Percentiles rank a stretch among this genome's conserved stretches.
Evolutionary conservation across 2,113 vertebrate species (phyloP).

Genomic region (Colistium nudipinnis): DNA sequence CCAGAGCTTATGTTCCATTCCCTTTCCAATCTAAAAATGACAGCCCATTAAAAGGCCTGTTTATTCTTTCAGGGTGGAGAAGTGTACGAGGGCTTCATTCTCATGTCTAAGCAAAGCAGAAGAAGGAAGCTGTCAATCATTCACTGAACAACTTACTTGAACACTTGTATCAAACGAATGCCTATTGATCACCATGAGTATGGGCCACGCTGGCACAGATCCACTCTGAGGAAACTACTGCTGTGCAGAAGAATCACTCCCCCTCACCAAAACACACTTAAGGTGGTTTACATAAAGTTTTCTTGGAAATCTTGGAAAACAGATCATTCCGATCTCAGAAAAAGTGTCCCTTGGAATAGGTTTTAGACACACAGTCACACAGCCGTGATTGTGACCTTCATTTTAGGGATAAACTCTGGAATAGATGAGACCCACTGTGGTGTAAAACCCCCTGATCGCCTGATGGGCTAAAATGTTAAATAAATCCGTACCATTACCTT

Average conservation of each 20-base stretch:
- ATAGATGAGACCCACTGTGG: slow-evolving; percentile 11
- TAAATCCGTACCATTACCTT: slow-evolving; percentile 65
- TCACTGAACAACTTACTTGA: slow-evolving; percentile 51
- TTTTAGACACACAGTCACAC: slow-evolving; percentile 2
- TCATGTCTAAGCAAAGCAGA: slow-evolving; percentile 26
- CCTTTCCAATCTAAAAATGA: slow-evolving; percentile 11
- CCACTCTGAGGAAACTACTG: slow-evolving; percentile 38
- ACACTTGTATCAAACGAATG: slow-evolving; percentile 59
- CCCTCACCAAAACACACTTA: neutral
- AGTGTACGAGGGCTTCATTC: slow-evolving; percentile 23
- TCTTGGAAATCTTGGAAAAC: too few relatives aligned
- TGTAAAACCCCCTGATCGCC: slow-evolving; percentile 49
- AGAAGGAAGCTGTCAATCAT: slow-evolving; percentile 43
- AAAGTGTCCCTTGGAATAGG: slow-evolving; percentile 3
- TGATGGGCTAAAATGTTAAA: slow-evolving; percentile 48
- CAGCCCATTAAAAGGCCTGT: slow-evolving; percentile 10
- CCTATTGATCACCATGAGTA: slow-evolving; percentile 57
- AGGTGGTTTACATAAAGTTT: too few relatives aligned
- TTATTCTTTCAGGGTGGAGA: slow-evolving; percentile 9
- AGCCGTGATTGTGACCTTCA: slow-evolving; percentile 35
- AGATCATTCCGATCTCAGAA: too few relatives aligned
- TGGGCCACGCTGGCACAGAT: slow-evolving; percentile 35
- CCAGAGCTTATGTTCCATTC: neutral
- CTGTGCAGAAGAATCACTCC: neutral
- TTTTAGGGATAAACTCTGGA: slow-evolving; percentile 33